Evolutionary conservation across 2,888 invertebrate genomes (phyloP), one percentile per base, ranked within the genome.

Genomic region (Lycophotia porphyrea): DNA sequence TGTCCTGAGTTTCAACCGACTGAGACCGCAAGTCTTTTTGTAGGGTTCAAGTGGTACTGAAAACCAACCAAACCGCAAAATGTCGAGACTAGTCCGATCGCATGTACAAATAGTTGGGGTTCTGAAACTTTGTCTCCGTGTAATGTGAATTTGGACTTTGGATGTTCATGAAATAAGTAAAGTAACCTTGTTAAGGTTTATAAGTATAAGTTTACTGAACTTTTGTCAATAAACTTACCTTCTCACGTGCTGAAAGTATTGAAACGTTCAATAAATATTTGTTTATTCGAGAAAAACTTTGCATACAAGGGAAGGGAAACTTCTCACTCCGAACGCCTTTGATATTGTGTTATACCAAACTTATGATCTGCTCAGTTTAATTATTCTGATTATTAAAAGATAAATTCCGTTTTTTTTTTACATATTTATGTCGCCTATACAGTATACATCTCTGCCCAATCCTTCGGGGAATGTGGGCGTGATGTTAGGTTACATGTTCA

Each of bases 51-150:
- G 77, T 72, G 52, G 52, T 72, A 61, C 66, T 36, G 66, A 34
- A 79, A 77, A 77, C 73, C 39, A 72, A 63, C 36, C 31, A 72
- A 80, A 80, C 63, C 74, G 47, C 80, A 47, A 80, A 80, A 80
- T 58, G 75, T 72, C 13, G 67, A 66, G 74, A 61, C 66, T 66
- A 34, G 66, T 80, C 58, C 42, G 39, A 80, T 80, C 60, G n/a
- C 60, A 52, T 66, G 73, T 55, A 69, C 61, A 44, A 52, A 67
- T 61, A 55, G 44, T 79, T 66, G 24, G 21, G 44, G 67, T 39
- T 52, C 44, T 13, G 31, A 74, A 78, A 78, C 78, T 74, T 80
- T 80, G 49, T 47, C 66, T 73, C 63, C 24, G 52, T 52, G 15
- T 31, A 11, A 21, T 70, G 42, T 63, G 44, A 52, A 78, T 42